Conservation (phyloP, 2,888 invertebrate genomes). For the Sinhomidia bicolor region DNA sequence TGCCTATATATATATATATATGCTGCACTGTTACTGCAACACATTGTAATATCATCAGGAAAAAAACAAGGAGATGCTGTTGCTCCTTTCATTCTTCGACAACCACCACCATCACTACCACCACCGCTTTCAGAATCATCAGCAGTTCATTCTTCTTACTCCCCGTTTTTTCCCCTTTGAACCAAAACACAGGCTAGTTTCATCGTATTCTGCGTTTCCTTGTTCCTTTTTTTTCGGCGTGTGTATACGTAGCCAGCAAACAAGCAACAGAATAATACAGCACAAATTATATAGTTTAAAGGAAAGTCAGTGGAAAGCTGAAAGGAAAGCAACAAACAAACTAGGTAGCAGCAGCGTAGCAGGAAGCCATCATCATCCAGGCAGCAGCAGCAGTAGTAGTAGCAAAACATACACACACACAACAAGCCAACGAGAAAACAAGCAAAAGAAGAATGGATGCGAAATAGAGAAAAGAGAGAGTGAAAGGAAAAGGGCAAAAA, state of each 20-base stretch:
- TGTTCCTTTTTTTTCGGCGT: not conserved
- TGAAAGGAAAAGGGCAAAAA: conserved; percentile 57
- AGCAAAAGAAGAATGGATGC: not conserved
- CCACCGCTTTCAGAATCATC: conserved; percentile 11
- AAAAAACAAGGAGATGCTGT: conserved; percentile 53
- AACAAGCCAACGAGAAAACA: not conserved
- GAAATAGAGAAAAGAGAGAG: conserved; percentile 1
- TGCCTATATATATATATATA: not conserved
- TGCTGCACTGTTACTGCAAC: not conserved
- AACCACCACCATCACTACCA: not conserved
- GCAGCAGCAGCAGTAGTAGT: not conserved
- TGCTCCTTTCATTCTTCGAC: conserved; percentile 41
- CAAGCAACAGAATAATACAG: not conserved
- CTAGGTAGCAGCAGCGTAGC: not conserved
- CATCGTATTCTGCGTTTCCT: not conserved
- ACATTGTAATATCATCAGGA: not conserved
- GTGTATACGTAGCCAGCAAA: not conserved
- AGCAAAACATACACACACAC: not conserved
- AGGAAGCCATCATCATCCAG: conserved; percentile 1
- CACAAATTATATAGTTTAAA: not conserved
- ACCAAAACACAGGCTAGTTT: not conserved
- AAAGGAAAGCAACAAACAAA: conserved; percentile 33
- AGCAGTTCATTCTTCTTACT: conserved; percentile 29
- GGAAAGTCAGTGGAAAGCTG: not conserved
- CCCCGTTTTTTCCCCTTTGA: not conserved